These are phyloP conservation scores for Schizaphis graminum DNA, from an alignment of 2,888 invertebrate species.

Conservation along the genomic window DNA sequence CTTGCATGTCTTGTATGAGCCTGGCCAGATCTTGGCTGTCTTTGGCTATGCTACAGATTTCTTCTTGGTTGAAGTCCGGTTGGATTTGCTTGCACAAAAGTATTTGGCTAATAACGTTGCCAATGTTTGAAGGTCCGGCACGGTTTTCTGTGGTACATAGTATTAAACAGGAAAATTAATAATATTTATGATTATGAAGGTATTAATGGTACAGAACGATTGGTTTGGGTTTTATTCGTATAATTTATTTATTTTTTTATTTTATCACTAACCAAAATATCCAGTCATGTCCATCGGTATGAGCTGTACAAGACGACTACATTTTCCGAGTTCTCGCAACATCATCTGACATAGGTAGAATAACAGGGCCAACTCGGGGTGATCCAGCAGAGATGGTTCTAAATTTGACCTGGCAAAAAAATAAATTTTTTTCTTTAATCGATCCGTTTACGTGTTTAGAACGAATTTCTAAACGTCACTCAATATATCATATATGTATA, in stretches of 20 bases:
- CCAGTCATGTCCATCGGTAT: conserved; percentile 92
- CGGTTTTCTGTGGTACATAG: conserved; percentile 76
- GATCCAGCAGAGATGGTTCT: conserved; percentile 82
- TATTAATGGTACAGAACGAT: not conserved
- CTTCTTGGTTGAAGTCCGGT: conserved; percentile 90
- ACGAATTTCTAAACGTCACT: not conserved
- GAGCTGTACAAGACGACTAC: conserved; percentile 84
- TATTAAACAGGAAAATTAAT: not conserved
- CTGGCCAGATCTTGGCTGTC: conserved; percentile 86
- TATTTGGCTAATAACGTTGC: conserved; percentile 90
- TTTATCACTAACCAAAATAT: conserved; percentile 81
- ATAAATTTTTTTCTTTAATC: not conserved
- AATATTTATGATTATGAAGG: not conserved
- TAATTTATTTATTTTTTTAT: not conserved
- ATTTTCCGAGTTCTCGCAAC: conserved; percentile 86
- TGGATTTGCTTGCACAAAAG: conserved; percentile 89
- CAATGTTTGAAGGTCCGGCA: conserved; percentile 89
- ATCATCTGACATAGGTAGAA: conserved; percentile 88
- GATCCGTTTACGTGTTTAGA: not conserved
- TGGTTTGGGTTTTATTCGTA: not conserved
- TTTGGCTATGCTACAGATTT: conserved; percentile 87
- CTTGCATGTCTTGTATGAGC: conserved; percentile 85
- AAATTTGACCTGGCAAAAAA: conserved; percentile 43
- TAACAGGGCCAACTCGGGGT: conserved; percentile 85
- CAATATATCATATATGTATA: not conserved